Conservation (phyloP, 2,113 vertebrate species). For the Peromyscus californicus region DNA sequence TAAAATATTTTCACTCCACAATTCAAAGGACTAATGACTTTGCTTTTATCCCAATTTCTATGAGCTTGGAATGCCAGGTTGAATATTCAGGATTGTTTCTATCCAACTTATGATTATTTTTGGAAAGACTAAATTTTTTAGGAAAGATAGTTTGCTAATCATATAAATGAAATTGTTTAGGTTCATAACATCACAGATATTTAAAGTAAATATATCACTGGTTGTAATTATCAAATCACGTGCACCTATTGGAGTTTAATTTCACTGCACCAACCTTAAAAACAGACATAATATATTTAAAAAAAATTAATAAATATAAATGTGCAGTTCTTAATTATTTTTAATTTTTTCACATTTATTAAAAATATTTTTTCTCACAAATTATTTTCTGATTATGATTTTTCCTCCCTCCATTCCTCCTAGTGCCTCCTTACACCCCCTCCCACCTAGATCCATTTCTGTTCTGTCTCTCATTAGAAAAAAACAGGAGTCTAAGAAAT, state of each 20-base stretch:
- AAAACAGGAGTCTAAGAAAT: background rate
- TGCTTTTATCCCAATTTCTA: background rate
- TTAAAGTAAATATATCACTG: background rate
- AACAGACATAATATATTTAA: background rate
- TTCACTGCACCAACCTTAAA: background rate
- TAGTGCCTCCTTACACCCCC: background rate
- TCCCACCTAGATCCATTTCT: background rate
- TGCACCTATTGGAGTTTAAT: background rate
- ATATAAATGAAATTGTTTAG: background rate
- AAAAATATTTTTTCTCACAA: background rate
- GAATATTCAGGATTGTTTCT: background rate
- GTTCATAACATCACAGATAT: background rate
- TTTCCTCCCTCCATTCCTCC: rapidly evolving
- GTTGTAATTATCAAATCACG: background rate
- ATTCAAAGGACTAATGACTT: background rate
- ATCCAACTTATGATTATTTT: background rate
- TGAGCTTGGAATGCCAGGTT: background rate
- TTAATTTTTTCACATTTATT: background rate
- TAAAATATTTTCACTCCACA: slow-evolving; percentile 6
- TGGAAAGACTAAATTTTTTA: background rate
- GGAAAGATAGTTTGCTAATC: background rate
- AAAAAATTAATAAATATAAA: background rate
- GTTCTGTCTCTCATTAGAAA: background rate
- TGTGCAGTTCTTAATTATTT: background rate
- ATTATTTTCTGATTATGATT: background rate